Evolutionary conservation across 2,113 vertebrate species (phyloP).

Genomic region (Myotis yumanensis): DNA sequence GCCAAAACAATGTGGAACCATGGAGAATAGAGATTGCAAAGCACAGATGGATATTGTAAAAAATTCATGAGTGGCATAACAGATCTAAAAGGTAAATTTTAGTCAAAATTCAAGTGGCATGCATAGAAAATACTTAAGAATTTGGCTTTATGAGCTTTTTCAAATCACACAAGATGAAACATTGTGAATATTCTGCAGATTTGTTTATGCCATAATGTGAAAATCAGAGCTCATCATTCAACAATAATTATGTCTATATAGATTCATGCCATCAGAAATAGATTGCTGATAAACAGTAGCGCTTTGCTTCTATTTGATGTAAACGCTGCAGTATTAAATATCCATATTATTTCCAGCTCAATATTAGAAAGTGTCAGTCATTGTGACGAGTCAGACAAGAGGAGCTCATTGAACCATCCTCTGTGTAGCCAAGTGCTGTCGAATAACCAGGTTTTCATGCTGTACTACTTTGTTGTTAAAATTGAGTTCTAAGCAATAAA

Average conservation of each 20-base stretch:
- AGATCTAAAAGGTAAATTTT: conserved; percentile 91
- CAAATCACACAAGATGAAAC: conserved; percentile 78
- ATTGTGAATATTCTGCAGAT: conserved; percentile 80
- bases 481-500: conserved; percentile 78
- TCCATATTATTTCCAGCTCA: conserved; percentile 89
- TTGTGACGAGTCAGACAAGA: conserved; percentile 82
- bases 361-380: conserved; percentile 89
- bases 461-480: conserved; percentile 83
- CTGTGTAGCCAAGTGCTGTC: conserved; percentile 77
- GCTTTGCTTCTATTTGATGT: conserved; percentile 84
- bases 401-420: conserved; percentile 77
- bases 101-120: conserved; percentile 86
- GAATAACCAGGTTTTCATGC: conserved; percentile 82
- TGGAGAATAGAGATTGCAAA: conserved; percentile 86
- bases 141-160: conserved; percentile 78
- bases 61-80: conserved; percentile 91
- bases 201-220: conserved; percentile 80
- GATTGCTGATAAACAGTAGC: conserved; percentile 87
- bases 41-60: conserved; percentile 94
- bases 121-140: conserved; percentile 81
- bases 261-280: conserved; percentile 81
- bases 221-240: conserved; percentile 83
- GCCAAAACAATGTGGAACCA: conserved; percentile 87
- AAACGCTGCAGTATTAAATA: conserved; percentile 86
- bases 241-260: conserved; percentile 84